Evolutionary conservation across 2,113 vertebrate species (phyloP), one percentile per base, ranked within the genome.

Genomic region (Hyaena hyaena): DNA sequence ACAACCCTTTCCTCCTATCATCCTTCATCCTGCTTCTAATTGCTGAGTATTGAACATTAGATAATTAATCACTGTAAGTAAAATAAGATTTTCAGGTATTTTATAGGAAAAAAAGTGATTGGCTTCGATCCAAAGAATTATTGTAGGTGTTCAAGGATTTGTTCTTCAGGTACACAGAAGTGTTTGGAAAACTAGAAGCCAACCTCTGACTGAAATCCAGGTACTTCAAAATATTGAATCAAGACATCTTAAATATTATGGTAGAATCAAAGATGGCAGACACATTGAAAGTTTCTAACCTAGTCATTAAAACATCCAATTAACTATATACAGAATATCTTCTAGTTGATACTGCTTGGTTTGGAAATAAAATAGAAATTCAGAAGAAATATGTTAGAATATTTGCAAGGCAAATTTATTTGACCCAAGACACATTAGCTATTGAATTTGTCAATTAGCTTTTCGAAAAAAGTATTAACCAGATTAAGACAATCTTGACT

Each of bases 1-100:
- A 31, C 65, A 24, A 26, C 26, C 4, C 26, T 63, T 73, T 50
- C 14, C 39, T 74, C 61, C 74, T 31, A 31, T 73, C 26, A 35
- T 45, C 61, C 26, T 92, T 97, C 63, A 88, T 74, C 50, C 43
- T 84, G 7, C 53, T 88, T 94, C 63, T 73, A 94, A 82, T 6
- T 95, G 88, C 45, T 77, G 33, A 92, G 61, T 33, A 58, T 6
- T 76, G 55, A 81, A 55, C 45, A 95, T 35, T 14, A 92, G 65
- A 76, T 84, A 91, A 71, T 95, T 89, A 76, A 31, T 85, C 58
- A 85, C 28, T 66, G 2, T 86, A 33, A 74, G 63, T 65, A 87
- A 96, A 85, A 65, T n/a, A 77, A 63, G 71, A 82, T 31, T 85
- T n/a, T 69, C 31, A 16, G 33, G 31, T n/a, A 2, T 63, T 93